Evolutionary conservation across 2,888 invertebrate genomes (phyloP).

Genomic region (Endotricha flammealis): DNA sequence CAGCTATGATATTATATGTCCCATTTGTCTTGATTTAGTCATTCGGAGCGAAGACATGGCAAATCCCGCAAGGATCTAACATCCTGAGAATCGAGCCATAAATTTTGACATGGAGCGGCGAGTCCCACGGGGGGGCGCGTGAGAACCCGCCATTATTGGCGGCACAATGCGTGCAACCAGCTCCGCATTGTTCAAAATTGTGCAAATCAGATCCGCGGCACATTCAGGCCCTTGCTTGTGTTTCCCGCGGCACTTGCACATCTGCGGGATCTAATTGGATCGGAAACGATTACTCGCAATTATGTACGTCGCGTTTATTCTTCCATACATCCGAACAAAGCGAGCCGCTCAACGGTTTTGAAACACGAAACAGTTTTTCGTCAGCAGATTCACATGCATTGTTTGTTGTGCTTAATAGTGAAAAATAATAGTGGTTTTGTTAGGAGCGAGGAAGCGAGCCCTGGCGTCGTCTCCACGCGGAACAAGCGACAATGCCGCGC

Average conservation of each 20-base stretch:
- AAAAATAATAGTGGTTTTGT: background rate
- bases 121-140: background rate
- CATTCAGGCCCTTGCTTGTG: background rate
- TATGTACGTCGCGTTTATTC: background rate
- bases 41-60: no score
- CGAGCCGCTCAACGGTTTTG: slow-evolving; percentile 1
- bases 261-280: background rate
- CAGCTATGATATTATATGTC: no score
- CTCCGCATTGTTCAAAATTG: background rate
- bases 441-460: background rate
- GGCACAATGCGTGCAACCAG: background rate
- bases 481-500: slow-evolving; percentile 30
- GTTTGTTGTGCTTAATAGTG: background rate
- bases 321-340: background rate
- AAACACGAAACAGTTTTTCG: slow-evolving; percentile 4
- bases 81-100: background rate
- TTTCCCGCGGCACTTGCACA: background rate
- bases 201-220: background rate
- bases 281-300: background rate
- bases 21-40: no score
- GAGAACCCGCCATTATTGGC: background rate
- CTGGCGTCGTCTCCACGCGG: slow-evolving; percentile 23
- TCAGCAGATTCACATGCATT: slow-evolving; percentile 4
- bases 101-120: background rate
- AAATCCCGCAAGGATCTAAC: no score